Base-by-base conservation (phyloP, 30 jellyfish, hydroid and myxozoan genomes). In the Turritopsis rubra region DNA sequence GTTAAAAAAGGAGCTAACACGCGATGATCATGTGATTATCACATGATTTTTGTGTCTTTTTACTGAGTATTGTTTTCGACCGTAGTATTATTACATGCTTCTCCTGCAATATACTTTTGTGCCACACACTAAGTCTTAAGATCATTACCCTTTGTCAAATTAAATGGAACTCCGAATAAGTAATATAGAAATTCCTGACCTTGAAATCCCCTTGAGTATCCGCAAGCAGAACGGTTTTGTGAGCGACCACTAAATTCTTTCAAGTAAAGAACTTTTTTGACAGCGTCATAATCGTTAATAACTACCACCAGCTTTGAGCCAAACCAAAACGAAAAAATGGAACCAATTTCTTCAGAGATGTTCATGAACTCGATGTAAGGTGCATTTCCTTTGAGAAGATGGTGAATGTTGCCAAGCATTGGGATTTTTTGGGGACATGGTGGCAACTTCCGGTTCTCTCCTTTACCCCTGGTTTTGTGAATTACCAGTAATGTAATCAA, bases 281-380 rank as follows among this genome's bases (percentile, higher is more conserved):
- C 82, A 19, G 41, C 41, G 9, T 29, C 54, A 30, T 23, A 74
- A 74, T 74, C 82, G 23, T 74, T 74, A 0, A 74, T 23, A 8
- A 74, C 24, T 8, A 74, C 82, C 53, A 30, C 65, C 0, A 52
- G 82, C 17, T 52, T 20, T 13, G 28, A 28, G 72, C 82, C 82
- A 74, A 74, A 74, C 82, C 82, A 74, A 74, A 74, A 74, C 24
- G 82, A n/a, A 29, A 74, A 74, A 7, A 74, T n/a, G 18, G 65
- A 9, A 8, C 82, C 82, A 26, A 74, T 65, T 1, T 79, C 92
- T 78, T 84, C 52, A 23, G 26, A 75, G 7, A 23, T 21, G 29
- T 53, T 27, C 71, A 23, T 28, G 21, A 71, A 52, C 1, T 28
- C 75, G 54, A 8, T 29, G 68, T 70, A 83, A 21, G 27, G 23